These are phyloP conservation scores for Eurytoma californica DNA, from an alignment of 2,888 invertebrate species.

Conservation along the genomic window DNA sequence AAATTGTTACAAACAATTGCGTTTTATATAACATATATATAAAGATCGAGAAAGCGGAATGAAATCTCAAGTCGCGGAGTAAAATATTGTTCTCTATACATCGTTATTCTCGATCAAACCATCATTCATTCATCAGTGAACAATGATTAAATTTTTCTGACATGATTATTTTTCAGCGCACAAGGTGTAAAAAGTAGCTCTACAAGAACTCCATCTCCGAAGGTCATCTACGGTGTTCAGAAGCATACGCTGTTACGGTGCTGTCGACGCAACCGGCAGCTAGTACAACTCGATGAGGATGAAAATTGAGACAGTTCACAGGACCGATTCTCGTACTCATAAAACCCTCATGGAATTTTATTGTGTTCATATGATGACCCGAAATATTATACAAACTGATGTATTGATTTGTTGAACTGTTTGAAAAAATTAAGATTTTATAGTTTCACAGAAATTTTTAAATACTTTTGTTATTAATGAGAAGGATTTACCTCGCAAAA, in stretches of 20 bases:
- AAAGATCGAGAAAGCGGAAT: slow-evolving; percentile 36
- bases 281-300: slow-evolving; percentile 89
- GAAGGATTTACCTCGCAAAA: slow-evolving; percentile 85
- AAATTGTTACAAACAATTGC: slow-evolving; percentile 30
- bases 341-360: slow-evolving; percentile 94
- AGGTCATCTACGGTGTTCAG: slow-evolving; percentile 83
- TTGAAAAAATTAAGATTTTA: slow-evolving; percentile 70
- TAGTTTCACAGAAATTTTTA: not conserved
- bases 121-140: not conserved
- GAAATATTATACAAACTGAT: slow-evolving; percentile 86
- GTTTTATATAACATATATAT: slow-evolving; percentile 9
- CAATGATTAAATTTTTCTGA: slow-evolving; percentile 7
- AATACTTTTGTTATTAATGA: not conserved
- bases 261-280: slow-evolving; percentile 92
- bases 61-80: slow-evolving; percentile 39
- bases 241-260: slow-evolving; percentile 87
- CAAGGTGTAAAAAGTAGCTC: slow-evolving; percentile 59
- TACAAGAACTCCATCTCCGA: slow-evolving; percentile 69
- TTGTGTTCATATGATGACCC: slow-evolving; percentile 85
- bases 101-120: slow-evolving; percentile 21
- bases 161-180: slow-evolving; percentile 20
- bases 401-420: slow-evolving; percentile 86
- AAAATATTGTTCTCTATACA: slow-evolving; percentile 36
- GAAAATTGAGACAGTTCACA: slow-evolving; percentile 91
- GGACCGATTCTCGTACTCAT: slow-evolving; percentile 90